Evolutionary conservation across 2,113 vertebrate species (phyloP), one percentile per base, ranked within the genome.

Genomic region (Eulemur macaco): DNA sequence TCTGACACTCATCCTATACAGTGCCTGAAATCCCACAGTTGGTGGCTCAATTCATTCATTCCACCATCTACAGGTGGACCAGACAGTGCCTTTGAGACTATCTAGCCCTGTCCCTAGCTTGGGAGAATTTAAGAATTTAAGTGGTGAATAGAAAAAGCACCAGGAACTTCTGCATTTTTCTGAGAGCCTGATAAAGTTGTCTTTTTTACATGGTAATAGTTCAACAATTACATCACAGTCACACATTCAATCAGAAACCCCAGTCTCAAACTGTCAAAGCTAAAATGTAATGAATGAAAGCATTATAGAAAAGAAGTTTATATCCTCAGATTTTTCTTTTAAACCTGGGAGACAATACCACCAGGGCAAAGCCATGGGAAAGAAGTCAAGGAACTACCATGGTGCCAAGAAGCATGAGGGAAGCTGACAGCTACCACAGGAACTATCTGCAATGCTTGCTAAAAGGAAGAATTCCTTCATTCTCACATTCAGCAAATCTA

Each of bases 71-170:
- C 15, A 52, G 8, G 15, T 76, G 42, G 13, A 68, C n/a, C 25
- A 60, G 68, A 87, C 21, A 34, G 29, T 71, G 34, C 71, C 84
- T 85, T 78, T 17, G 21, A 95, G 11, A 80, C 68, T 68, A 78
- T 37, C 12, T 39, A 39, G 39, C 39, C 8, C n/a, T 64, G 3
- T 58, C 25, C 23, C 15, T 68, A 31, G 8, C 66, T 71, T 63
- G 63, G 42, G 52, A 82, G 23, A 81, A 94, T 78, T 77, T 92
- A 63, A 94, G 54, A 52, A 90, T 8, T 15, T 81, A n/a, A 85
- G 29, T 52, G 9, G 17, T 34, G 47, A 92, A 11, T 39, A 64
- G 45, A 66, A 74, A 93, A 89, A 18, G 0, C 45, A 54, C 31
- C 8, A 47, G 52, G 34, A 82, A 73, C 31, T 58, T 85, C 21